Base-by-base conservation (phyloP, 2,113 vertebrate genomes). In the Xiphophorus maculatus region DNA sequence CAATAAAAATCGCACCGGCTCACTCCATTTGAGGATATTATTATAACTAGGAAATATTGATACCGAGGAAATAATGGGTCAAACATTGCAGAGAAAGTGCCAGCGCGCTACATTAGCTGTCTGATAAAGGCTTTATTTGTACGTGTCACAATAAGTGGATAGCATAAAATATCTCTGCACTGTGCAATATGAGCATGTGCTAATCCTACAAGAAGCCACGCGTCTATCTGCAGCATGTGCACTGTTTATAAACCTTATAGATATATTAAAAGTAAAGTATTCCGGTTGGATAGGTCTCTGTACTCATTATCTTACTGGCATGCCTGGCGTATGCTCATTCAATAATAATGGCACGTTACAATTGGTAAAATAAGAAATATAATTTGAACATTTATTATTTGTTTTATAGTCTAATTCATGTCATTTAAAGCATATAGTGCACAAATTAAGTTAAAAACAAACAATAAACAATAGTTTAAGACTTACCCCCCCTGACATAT, bases 151-250 rank as follows among this genome's bases (percentile, higher is more conserved):
- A 17, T 67, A 30, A 5, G 48, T 40, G 51, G 0, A 10, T 62
- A 42, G 40, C 11, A 1, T 30, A 73, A 22, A 48, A n/a, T 35
- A 35, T 1, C 1, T 2, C 3, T 51, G 19, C 25, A 62, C 10
- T 70, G 22, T 27, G 60, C 58, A 65, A 80, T 4, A 15, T 69
- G 0, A 22, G 69, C n/a, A 37, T 72, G 48, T 7, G 13, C 27
- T 58, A 17, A 64, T 76, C 27, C 42, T 65, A 48, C 17, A 74
- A 62, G 63, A 83, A 65, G 72, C 48, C 73, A 69, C 28, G 62
- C 67, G 77, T 65, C 40, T 62, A n/a, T 72, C 62, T 28, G 22
- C 29, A 73, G 19, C 51, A 6, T 60, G 8, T 64, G 37, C 13
- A 13, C 13, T 44, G 44, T 30, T 30, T 19, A 33, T 42, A 4